A percentile compares a stretch with the other conserved stretches of the same genome.
Evolutionary conservation across 2,888 invertebrate genomes (phyloP).

Genomic region (Morpho achilles): DNA sequence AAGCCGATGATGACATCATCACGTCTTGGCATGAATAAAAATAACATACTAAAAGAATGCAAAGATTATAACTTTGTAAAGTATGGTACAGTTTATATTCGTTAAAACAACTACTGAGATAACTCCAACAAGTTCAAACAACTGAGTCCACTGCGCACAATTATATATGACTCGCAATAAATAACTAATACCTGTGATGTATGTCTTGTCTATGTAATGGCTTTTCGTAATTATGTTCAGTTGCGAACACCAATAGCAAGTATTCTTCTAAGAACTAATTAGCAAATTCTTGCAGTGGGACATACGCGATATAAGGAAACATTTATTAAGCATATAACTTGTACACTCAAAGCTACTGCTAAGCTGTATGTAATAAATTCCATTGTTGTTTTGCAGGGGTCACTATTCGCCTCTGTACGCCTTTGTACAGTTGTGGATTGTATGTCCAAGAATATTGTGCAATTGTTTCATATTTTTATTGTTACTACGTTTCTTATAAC

Average conservation of each 20-base stretch:
- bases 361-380: constrained; percentile 38
- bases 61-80: too few relatives aligned
- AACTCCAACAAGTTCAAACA: too few relatives aligned
- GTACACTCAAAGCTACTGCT: constrained; percentile 28
- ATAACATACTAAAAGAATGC: too few relatives aligned
- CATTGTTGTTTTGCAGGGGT: constrained; percentile 45
- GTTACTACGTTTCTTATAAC: constrained; percentile 14
- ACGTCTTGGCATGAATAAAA: too few relatives aligned
- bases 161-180: too few relatives aligned
- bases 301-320: constrained; percentile 22
- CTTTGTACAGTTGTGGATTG: constrained; percentile 47
- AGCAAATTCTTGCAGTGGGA: constrained; percentile 25
- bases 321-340: constrained; percentile 24
- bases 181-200: too few relatives aligned
- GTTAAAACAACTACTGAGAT: too few relatives aligned
- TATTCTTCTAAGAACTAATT: constrained; percentile 26
- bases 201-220: too few relatives aligned
- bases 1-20: too few relatives aligned
- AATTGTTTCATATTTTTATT: constrained; percentile 73
- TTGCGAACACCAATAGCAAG: constrained; percentile 23
- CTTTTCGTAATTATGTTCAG: constrained; percentile 11
- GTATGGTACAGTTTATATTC: too few relatives aligned
- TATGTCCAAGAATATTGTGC: constrained; percentile 54
- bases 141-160: too few relatives aligned
- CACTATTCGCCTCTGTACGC: constrained; percentile 39